Evolutionary conservation across 2,113 vertebrate species (phyloP).

Genomic region (Rhinopomastus cyanomelas): DNA sequence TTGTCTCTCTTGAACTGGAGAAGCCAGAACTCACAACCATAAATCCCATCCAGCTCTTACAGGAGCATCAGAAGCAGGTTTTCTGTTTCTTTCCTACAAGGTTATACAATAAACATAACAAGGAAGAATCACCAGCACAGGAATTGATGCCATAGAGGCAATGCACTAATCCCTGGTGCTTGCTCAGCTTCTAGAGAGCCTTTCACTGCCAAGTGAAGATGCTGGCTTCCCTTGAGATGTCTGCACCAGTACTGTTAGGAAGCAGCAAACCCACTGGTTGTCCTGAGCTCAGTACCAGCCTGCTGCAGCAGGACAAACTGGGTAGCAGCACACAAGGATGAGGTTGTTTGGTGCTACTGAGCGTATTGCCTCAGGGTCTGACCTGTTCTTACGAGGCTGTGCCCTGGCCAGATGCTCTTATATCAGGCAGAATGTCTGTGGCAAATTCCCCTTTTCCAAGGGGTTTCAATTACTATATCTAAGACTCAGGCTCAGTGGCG

Average conservation of each 20-base stretch:
- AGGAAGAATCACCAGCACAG: background rate
- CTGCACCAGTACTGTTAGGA: background rate
- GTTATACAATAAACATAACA: background rate
- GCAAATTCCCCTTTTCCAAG: background rate
- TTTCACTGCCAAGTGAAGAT: background rate
- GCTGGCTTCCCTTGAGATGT: background rate
- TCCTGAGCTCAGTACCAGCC: background rate
- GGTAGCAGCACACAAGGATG: background rate
- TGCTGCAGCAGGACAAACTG: background rate
- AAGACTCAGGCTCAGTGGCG: background rate
- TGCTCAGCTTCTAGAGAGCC: background rate
- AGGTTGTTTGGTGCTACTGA: no score
- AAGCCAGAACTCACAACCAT: background rate
- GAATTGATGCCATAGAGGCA: background rate
- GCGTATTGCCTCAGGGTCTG: background rate
- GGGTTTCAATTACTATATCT: background rate
- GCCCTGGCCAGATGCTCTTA: background rate
- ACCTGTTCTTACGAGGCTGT: background rate
- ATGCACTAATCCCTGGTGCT: background rate
- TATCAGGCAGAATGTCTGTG: background rate
- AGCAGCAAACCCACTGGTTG: background rate
- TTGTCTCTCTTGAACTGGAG: no score
- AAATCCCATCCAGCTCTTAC: background rate
- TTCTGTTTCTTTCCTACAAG: background rate
- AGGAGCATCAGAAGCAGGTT: background rate